Conservation (phyloP, 2,113 vertebrate species). For the Gorsachius goisagi region DNA sequence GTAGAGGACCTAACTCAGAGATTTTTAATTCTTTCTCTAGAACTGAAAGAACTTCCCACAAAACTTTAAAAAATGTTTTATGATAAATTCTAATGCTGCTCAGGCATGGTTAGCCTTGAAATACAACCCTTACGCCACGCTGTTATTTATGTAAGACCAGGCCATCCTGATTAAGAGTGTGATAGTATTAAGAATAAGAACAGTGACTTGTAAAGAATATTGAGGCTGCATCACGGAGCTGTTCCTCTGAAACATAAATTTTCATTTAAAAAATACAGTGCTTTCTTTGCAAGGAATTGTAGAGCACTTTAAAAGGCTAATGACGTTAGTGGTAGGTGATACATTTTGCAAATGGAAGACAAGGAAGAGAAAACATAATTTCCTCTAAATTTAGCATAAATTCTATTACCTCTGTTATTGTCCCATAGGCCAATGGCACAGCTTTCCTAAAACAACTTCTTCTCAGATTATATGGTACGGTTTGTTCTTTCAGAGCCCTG, state of each 20-base stretch:
- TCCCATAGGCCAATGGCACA: background rate
- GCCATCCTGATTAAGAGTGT: background rate
- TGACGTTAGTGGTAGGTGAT: slow-evolving; percentile 5
- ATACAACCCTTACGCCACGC: background rate
- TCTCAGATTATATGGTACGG: background rate
- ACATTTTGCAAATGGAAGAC: slow-evolving; percentile 18
- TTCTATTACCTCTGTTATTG: slow-evolving; percentile 29
- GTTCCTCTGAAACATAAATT: slow-evolving; percentile 1
- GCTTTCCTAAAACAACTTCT: slow-evolving; percentile 25
- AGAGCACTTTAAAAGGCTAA: background rate
- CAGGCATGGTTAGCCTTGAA: background rate
- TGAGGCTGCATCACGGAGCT: background rate
- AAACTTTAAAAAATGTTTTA: background rate
- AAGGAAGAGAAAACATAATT: slow-evolving; percentile 45
- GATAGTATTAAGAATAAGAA: background rate
- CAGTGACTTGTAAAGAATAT: background rate
- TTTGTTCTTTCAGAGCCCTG: slow-evolving; percentile 6
- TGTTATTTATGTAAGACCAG: background rate
- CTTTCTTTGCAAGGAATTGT: background rate
- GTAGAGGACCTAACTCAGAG: background rate
- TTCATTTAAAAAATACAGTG: background rate
- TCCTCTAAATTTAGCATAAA: slow-evolving; percentile 41
- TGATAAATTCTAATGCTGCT: background rate
- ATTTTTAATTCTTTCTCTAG: background rate
- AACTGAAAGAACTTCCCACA: background rate